phyloP scores from a whole-genome alignment of 1,140 invertebrate genomes.

The Listronotus oregonensis region DNA sequence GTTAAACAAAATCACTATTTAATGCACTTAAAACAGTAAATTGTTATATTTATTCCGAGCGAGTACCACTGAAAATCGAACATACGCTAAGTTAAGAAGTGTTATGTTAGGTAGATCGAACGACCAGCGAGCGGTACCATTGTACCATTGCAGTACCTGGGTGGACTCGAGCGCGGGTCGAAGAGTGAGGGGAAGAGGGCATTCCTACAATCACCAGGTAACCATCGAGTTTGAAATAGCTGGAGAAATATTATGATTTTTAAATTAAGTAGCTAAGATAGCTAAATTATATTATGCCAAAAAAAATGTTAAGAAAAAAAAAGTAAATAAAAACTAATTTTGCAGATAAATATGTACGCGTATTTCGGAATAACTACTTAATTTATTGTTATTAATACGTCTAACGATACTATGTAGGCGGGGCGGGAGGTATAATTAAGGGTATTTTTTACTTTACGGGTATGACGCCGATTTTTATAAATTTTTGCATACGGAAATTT shows the following conservation, averaged over 20 bases:
- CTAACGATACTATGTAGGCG: too few species aligned
- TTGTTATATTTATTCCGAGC: slow-evolving; percentile 14
- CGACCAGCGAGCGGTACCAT: slow-evolving; percentile 26
- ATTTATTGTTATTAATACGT: too few species aligned
- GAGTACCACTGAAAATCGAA: slow-evolving; percentile 7
- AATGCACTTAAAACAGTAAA: slow-evolving; percentile 25
- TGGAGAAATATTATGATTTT: slow-evolving; percentile 15
- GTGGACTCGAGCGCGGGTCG: slow-evolving; percentile 23
- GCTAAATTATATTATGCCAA: too few species aligned
- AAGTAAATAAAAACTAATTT: too few species aligned
- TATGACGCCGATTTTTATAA: too few species aligned
- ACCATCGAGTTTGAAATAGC: slow-evolving; percentile 26
- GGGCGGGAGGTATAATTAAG: too few species aligned
- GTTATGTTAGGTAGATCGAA: slow-evolving; percentile 11
- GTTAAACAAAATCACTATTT: slow-evolving; percentile 30
- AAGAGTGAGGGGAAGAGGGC: slow-evolving; percentile 40
- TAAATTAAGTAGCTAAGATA: too few species aligned
- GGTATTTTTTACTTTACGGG: too few species aligned
- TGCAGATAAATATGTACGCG: too few species aligned
- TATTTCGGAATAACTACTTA: too few species aligned
- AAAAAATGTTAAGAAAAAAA: too few species aligned
- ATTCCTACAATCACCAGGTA: slow-evolving; percentile 45
- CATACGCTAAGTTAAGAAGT: slow-evolving; percentile 24
- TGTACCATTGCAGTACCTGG: slow-evolving; percentile 28
- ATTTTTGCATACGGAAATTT: too few species aligned